Evolutionary conservation across 2,797 vertebrate species (phyloP), one percentile per base, ranked within the genome.

Genomic region (Myotis vivesi): DNA sequence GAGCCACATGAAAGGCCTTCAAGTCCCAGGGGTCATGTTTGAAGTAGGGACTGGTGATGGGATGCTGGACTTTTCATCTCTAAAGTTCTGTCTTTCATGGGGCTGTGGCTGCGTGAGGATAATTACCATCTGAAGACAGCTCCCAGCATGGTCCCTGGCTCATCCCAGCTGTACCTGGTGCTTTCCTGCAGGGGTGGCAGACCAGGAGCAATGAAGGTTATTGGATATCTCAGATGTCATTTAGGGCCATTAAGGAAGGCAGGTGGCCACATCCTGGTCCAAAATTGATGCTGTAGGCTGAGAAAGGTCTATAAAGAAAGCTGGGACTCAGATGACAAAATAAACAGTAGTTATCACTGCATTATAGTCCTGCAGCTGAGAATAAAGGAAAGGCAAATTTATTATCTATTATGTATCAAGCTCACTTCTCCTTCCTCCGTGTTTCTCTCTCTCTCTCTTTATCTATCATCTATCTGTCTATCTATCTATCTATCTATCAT

Each of bases 111-210:
- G 30, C 12, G 80, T 5, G 22, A 79, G 41, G 92, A 17, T 89
- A 95, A 87, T 94, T 88, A 79, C 69, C 84, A 87, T 95, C 66
- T 55, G 44, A 89, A 88, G 93, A 59, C 66, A 22, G 4, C 30
- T 12, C 41, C 66, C 72, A 36, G 41, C 0, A 3, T 17, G 71
- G 8, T 13, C 16, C 38, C 36, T 41, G 10, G 41, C 13, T 81
- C 73, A 91, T 8, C 28, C 2, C n/a, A 12, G 73, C 51, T 30
- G 9, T 25, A 19, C 23, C 59, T 55, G 22, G 0, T 59, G 53
- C 17, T 28, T 73, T 59, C 73, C 73, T 33, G 20, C 33, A 13
- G 19, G 22, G 38, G 5, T 53, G 11, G 23, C 28, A n/a, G 51
- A 11, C 3, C 25, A 22, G 2, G 30, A 57, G 23, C 20, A 19